Percentiles rank a stretch among this genome's conserved stretches.
Conservation (phyloP, 2,888 invertebrate species). For the Drosophila trichaetosa region DNA sequence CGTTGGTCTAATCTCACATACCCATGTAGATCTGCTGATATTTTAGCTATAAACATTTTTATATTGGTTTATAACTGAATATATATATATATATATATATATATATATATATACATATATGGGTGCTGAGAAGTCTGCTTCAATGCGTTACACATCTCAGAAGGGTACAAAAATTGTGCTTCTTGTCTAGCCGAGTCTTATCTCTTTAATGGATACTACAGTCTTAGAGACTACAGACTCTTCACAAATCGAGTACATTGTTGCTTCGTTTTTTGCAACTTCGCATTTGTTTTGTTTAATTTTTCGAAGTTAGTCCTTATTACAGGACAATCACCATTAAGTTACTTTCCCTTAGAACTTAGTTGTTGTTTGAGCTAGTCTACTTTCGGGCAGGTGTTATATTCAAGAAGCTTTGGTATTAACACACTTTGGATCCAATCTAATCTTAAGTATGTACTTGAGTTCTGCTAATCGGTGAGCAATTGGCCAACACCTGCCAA, state of each 20-base stretch:
- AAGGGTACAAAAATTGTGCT: neutral
- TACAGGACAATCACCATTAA: neutral
- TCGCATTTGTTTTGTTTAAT: neutral
- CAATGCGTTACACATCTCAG: neutral
- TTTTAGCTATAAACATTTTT: neutral
- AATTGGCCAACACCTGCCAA: neutral
- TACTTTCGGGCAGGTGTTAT: conserved; percentile 54
- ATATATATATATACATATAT: no score
- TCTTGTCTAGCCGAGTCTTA: neutral
- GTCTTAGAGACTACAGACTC: neutral
- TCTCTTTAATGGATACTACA: neutral
- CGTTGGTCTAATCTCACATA: no score
- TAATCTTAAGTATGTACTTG: conserved; percentile 53
- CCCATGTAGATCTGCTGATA: no score
- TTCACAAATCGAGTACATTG: neutral
- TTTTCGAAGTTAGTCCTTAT: neutral
- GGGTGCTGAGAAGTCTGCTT: neutral
- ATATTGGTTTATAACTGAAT: neutral
- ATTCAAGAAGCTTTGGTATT: conserved; percentile 14
- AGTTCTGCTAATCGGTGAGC: conserved; percentile 47
- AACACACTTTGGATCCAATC: conserved; percentile 42
- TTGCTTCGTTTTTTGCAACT: neutral
- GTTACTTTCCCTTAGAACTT: no score
- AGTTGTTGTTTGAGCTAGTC: conserved; percentile 9
- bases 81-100: neutral